These are phyloP conservation scores for Avahi laniger DNA, from an alignment of 2,797 vertebrate genomes.

Conservation along the genomic window DNA sequence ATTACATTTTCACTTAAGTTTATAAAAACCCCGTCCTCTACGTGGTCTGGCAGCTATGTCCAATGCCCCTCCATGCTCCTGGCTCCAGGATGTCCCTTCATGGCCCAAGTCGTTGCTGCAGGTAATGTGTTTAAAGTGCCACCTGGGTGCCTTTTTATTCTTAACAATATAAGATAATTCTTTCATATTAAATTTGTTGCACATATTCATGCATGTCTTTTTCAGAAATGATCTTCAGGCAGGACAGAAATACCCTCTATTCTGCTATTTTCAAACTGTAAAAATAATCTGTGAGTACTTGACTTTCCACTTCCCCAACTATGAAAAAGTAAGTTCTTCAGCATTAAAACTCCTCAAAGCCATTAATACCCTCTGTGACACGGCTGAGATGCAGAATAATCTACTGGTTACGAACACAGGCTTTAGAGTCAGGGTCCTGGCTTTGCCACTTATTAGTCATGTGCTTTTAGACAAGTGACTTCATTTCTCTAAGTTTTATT, in stretches of 20 bases:
- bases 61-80: background rate
- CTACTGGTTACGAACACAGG: background rate
- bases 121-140: background rate
- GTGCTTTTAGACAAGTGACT: background rate
- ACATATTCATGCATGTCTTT: rapidly evolving
- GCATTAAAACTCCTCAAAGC: background rate
- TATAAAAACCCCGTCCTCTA: background rate
- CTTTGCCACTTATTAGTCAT: background rate
- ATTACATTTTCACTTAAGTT: background rate
- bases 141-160: background rate
- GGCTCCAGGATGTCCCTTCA: background rate
- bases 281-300: background rate
- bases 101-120: background rate
- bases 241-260: background rate
- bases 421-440: background rate
- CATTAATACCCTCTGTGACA: too few relatives aligned
- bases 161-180: background rate
- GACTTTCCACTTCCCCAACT: background rate
- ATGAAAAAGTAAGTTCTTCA: background rate
- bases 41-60: background rate
- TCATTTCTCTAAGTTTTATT: background rate
- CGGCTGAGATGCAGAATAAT: rapidly evolving
- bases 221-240: background rate
- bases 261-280: background rate
- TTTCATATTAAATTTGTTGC: too few relatives aligned